These are phyloP conservation scores for Criorhina ranunculi DNA, from an alignment of 2,888 invertebrate species.

Conservation along the genomic window DNA sequence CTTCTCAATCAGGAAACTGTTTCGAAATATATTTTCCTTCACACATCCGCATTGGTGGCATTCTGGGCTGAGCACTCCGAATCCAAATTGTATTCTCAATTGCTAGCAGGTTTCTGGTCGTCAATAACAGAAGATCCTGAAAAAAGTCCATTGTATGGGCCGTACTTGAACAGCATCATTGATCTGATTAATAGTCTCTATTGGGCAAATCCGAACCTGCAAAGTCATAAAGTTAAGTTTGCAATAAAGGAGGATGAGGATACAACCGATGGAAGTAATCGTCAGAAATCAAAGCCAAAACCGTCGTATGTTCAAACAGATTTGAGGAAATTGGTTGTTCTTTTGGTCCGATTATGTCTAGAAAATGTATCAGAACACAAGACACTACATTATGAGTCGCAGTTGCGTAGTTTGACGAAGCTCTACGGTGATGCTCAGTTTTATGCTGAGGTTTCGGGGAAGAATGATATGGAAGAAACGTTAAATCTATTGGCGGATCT, in stretches of 20 bases:
- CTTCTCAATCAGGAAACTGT: constrained; percentile 83
- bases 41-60: constrained; percentile 85
- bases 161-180: constrained; percentile 82
- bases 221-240: constrained; percentile 86
- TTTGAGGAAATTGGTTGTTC: constrained; percentile 80
- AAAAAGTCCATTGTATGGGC: constrained; percentile 78
- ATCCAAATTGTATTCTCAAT: constrained; percentile 79
- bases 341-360: constrained; percentile 85
- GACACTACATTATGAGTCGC: constrained; percentile 85
- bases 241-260: constrained; percentile 80
- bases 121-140: constrained; percentile 79
- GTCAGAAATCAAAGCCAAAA: constrained; percentile 41
- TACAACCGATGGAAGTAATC: constrained; percentile 66
- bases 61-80: constrained; percentile 86
- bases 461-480: constrained; percentile 79
- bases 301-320: constrained; percentile 77
- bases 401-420: constrained; percentile 86
- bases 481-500: constrained; percentile 79
- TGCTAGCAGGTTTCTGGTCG: constrained; percentile 81
- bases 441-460: constrained; percentile 84
- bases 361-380: constrained; percentile 85
- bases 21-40: constrained; percentile 85
- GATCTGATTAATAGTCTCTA: constrained; percentile 84
- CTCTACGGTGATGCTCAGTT: constrained; percentile 86
- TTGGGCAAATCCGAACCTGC: constrained; percentile 82